A percentile compares a stretch with the other conserved stretches of the same genome.
Conservation (phyloP, 1,140 invertebrate species). For the Atta cephalotes region DNA sequence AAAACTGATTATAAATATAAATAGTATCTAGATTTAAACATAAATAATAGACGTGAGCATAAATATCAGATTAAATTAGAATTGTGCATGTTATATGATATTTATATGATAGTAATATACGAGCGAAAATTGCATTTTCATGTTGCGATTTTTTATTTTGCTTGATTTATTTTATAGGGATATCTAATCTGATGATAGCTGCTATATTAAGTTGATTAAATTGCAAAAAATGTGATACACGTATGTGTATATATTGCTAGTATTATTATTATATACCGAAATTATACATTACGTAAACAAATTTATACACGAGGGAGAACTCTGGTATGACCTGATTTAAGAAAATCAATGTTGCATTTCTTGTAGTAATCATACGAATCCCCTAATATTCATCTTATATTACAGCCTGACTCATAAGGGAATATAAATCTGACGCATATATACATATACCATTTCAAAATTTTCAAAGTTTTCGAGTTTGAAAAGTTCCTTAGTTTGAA, state of each 20-base stretch:
- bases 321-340: slow-evolving; percentile 49
- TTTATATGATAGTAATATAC: neutral
- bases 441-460: neutral
- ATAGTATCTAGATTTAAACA: too few species aligned
- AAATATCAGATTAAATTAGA: slow-evolving; percentile 2
- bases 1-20: neutral
- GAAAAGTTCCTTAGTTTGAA: neutral
- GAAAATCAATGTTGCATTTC: slow-evolving; percentile 59
- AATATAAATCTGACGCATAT: neutral
- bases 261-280: slow-evolving; percentile 10
- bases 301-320: slow-evolving; percentile 27
- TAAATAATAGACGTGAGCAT: neutral
- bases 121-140: neutral
- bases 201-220: neutral
- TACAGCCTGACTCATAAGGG: neutral
- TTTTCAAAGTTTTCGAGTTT: neutral
- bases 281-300: slow-evolving; percentile 44
- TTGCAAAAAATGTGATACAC: neutral
- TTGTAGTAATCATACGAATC: neutral
- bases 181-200: neutral
- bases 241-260: neutral
- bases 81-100: neutral
- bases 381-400: slow-evolving; percentile 16
- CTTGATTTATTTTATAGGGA: neutral
- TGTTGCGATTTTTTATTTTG: neutral